phyloP scores from a whole-genome alignment of 2,888 invertebrate species.

The Mamestra brassicae region DNA sequence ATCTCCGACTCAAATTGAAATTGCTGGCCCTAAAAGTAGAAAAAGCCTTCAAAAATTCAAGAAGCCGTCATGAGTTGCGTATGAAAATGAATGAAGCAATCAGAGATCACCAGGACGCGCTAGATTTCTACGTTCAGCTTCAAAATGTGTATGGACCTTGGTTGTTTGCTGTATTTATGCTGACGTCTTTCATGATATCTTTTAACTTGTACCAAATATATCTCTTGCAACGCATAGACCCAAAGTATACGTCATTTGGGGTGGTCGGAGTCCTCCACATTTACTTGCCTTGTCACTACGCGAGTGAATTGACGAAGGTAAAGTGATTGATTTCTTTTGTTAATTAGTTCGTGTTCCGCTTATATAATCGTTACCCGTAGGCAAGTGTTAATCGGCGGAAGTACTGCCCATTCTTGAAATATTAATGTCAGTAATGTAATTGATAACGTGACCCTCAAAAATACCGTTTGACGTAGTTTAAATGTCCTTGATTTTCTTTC shows the following conservation, averaged over 20 bases:
- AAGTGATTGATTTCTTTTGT: slow-evolving; percentile 51
- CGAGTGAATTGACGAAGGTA: slow-evolving; percentile 79
- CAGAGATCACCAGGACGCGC: slow-evolving; percentile 78
- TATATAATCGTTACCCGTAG: slow-evolving; percentile 31
- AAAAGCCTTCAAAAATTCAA: slow-evolving; percentile 73
- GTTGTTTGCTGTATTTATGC: slow-evolving; percentile 77
- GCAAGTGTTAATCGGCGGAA: slow-evolving; percentile 46
- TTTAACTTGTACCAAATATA: slow-evolving; percentile 81
- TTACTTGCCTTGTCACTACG: slow-evolving; percentile 80
- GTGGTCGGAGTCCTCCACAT: slow-evolving; percentile 72
- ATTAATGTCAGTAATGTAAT: slow-evolving; percentile 20
- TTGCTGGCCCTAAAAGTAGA: slow-evolving; percentile 74
- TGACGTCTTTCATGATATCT: slow-evolving; percentile 78
- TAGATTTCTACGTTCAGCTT: slow-evolving; percentile 74
- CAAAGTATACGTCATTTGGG: slow-evolving; percentile 77
- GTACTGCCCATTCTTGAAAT: slow-evolving; percentile 1
- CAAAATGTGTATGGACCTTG: slow-evolving; percentile 81
- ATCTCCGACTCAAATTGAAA: slow-evolving; percentile 80
- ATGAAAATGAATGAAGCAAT: slow-evolving; percentile 73
- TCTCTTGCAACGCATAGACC: slow-evolving; percentile 72
- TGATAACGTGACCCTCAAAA: slow-evolving; percentile 11
- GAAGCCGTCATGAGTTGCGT: slow-evolving; percentile 68
- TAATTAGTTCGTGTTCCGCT: slow-evolving; percentile 29
- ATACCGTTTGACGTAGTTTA: not conserved
- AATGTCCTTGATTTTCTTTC: not conserved